These are phyloP conservation scores for Oreotrochilus melanogaster DNA, from an alignment of 2,113 vertebrate species.

Conservation along the genomic window DNA sequence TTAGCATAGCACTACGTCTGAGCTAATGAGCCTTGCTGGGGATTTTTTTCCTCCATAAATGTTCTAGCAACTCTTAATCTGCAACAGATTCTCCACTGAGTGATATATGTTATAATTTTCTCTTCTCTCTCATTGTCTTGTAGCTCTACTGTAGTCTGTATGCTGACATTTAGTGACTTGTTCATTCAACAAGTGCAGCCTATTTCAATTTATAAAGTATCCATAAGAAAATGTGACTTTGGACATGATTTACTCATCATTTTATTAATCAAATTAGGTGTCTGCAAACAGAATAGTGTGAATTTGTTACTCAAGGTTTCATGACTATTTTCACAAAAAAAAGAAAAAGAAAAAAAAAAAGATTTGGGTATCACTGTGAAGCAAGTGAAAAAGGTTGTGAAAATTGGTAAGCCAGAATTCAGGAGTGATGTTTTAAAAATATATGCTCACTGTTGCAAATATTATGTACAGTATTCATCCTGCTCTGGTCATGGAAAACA, in stretches of 20 bases:
- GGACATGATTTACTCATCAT: neutral
- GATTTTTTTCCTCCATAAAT: neutral
- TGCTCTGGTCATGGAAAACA: neutral
- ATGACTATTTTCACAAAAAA: neutral
- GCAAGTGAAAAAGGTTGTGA: neutral
- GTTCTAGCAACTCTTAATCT: neutral
- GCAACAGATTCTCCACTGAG: neutral
- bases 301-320: neutral
- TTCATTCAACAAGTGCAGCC: neutral
- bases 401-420: neutral
- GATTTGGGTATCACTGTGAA: neutral
- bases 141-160: neutral
- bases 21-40: constrained; percentile 14
- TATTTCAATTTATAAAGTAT: neutral
- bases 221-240: neutral
- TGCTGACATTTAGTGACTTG: neutral
- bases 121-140: neutral
- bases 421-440: neutral
- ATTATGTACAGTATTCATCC: neutral
- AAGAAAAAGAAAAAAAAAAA: too few species aligned
- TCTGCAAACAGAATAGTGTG: neutral
- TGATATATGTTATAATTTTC: neutral
- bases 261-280: neutral
- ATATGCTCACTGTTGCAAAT: neutral
- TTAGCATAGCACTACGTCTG: neutral